These are phyloP conservation scores for Cladorhizidae sp. DNA, from an alignment of 37 sponge, comb jelly and placozoan species.

Conservation along the genomic window DNA sequence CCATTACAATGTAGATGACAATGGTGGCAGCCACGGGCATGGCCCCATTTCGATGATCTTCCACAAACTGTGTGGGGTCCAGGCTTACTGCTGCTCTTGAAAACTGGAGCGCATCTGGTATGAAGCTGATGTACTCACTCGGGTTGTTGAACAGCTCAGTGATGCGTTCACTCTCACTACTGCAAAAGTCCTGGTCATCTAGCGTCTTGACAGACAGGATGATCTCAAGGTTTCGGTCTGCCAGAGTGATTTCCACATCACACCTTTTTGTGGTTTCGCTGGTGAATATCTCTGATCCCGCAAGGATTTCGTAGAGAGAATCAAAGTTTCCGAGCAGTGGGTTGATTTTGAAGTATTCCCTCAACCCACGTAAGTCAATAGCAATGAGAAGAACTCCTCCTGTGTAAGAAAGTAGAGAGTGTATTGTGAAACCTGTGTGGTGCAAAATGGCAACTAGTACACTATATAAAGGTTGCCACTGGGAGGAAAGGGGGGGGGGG, in stretches of 20 bases:
- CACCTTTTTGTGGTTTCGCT: constrained; percentile 9
- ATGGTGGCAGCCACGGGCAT: too few species aligned
- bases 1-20: too few species aligned
- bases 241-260: constrained; percentile 13
- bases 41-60: too few species aligned
- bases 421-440: too few species aligned
- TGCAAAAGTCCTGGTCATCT: constrained; percentile 20
- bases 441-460: too few species aligned
- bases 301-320: background rate
- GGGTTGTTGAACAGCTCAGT: constrained; percentile 5
- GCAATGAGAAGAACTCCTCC: constrained; percentile 40
- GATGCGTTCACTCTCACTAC: background rate
- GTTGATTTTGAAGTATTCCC: constrained; percentile 14
- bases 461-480: too few species aligned
- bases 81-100: constrained; percentile 14
- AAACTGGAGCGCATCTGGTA: constrained; percentile 26
- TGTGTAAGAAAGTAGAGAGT: background rate
- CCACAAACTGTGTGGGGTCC: too few species aligned
- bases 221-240: constrained; percentile 21
- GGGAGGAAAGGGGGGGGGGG: too few species aligned
- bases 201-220: background rate
- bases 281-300: constrained; percentile 3
- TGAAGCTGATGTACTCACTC: background rate
- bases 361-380: constrained; percentile 13
- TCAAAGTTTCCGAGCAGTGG: constrained; percentile 19